Conservation (phyloP, 1,140 invertebrate genomes). For the Drosophila subpulchrella region DNA sequence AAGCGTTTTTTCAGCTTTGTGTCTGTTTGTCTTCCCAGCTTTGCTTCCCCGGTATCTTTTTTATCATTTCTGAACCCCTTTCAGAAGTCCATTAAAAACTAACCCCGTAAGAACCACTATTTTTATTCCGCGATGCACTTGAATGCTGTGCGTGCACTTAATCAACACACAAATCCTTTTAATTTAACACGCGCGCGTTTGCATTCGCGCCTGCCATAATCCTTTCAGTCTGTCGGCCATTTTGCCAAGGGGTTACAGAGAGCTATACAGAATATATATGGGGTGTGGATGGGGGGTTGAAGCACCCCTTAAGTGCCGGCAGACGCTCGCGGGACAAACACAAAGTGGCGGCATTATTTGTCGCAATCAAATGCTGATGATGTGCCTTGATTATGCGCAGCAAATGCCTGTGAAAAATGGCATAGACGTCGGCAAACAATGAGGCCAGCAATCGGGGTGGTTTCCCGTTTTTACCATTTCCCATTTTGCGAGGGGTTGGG, state of each 20-base stretch:
- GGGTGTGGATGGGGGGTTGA: neutral
- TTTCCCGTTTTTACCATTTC: slow-evolving; percentile 3
- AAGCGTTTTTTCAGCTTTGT: neutral
- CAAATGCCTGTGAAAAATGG: slow-evolving; percentile 70
- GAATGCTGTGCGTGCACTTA: slow-evolving; percentile 56
- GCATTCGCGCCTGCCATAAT: slow-evolving; percentile 36
- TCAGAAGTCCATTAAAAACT: neutral
- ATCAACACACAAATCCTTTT: slow-evolving; percentile 82
- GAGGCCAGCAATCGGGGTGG: slow-evolving; percentile 31
- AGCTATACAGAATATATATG: neutral
- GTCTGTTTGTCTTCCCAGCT: neutral
- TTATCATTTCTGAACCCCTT: neutral
- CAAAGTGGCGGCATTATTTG: slow-evolving; percentile 84
- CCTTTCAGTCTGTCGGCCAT: slow-evolving; percentile 54
- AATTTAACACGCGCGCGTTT: slow-evolving; percentile 66
- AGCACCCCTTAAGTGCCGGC: slow-evolving; percentile 49
- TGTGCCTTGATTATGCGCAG: slow-evolving; percentile 76
- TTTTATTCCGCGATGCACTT: slow-evolving; percentile 16
- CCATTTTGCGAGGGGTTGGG: slow-evolving; percentile 22
- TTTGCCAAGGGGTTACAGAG: slow-evolving; percentile 13
- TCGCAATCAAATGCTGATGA: slow-evolving; percentile 84
- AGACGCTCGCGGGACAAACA: slow-evolving; percentile 48
- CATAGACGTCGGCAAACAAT: slow-evolving; percentile 41
- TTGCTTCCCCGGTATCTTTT: neutral
- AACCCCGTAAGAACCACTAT: slow-evolving; percentile 1